Base-by-base conservation (phyloP, 2,888 invertebrate genomes). In the Chamaedrilus cognettii region DNA sequence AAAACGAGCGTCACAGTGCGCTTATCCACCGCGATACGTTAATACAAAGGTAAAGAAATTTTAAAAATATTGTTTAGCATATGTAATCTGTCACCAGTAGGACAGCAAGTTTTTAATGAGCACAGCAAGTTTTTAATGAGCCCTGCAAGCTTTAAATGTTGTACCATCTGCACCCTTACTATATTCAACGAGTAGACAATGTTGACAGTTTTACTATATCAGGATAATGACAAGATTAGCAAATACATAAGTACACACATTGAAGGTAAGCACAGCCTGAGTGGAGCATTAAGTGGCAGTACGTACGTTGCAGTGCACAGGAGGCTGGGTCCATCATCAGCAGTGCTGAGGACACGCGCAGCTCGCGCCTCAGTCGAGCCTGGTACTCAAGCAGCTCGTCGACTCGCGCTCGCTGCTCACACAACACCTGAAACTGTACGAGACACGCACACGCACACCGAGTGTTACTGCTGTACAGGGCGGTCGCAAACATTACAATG, bases 261-360 rank as follows among this genome's bases (percentile, higher is more conserved):
- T 19, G 19, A 19, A 19, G 49, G 49, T 49, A 11, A 49, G 49
- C 49, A 81, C n/a, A n/a, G n/a, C n/a, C n/a, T n/a, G n/a, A n/a
- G n/a, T n/a, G n/a, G n/a, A n/a, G n/a, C n/a, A n/a, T n/a, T n/a
- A n/a, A n/a, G n/a, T n/a, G n/a, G n/a, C n/a, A n/a, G 2, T 76
- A 83, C 86, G 86, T 80, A 86, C 87, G 84, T 74, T 87, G 87
- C 78, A 85, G 87, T 74, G 85, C 87, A 87, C 87, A 88, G 69
- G 85, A 84, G 65, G 80, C 77, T 42, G 84, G 80, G 60, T 87
- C 86, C 71, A 87, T 83, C 82, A 86, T 84, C 51, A 88, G 85
- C 61, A 86, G 84, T 66, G 81, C 82, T 74, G 88, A 88, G 66
- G 87, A 86, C 34, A 85, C 80, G 35, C 83, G 81, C 34, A 87